phyloP scores from a whole-genome alignment of 2,113 vertebrate species.

The Semicossyphus pulcher region DNA sequence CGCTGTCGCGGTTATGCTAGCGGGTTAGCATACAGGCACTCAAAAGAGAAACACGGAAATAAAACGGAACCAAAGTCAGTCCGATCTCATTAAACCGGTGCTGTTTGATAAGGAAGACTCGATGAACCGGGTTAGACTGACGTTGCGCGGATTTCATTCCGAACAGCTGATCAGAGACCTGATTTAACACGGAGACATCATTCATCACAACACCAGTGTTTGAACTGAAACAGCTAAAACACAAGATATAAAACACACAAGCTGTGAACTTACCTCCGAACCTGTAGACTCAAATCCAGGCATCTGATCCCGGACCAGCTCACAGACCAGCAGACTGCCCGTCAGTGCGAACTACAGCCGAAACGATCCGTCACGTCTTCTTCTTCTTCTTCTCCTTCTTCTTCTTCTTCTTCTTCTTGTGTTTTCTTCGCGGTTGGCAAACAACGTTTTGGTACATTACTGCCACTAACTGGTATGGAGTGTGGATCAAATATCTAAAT shows the following conservation, averaged over 20 bases:
- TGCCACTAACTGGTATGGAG: too few species aligned
- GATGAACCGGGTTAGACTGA: background rate
- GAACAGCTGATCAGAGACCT: background rate
- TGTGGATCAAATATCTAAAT: too few species aligned
- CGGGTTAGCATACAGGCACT: conserved; percentile 12
- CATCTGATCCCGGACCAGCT: conserved; percentile 23
- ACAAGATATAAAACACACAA: background rate
- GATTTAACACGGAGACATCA: background rate
- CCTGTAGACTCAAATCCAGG: conserved; percentile 24
- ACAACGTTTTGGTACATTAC: too few species aligned
- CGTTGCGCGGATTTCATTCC: too few species aligned
- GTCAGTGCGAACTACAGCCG: too few species aligned
- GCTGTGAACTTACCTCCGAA: conserved; percentile 29
- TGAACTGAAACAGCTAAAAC: background rate
- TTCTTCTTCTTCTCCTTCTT: background rate
- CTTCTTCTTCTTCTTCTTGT: background rate
- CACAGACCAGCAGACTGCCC: background rate
- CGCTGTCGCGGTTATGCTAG: conserved; percentile 13
- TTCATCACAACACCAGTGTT: background rate
- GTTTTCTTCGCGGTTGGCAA: too few species aligned
- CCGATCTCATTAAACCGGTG: background rate
- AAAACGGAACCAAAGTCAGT: background rate
- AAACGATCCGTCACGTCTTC: too few species aligned
- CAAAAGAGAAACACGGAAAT: background rate
- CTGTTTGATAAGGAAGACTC: background rate